Evolutionary conservation across 2,113 vertebrate species (phyloP), one percentile per base, ranked within the genome.

Genomic region (Ranitomeya variabilis): DNA sequence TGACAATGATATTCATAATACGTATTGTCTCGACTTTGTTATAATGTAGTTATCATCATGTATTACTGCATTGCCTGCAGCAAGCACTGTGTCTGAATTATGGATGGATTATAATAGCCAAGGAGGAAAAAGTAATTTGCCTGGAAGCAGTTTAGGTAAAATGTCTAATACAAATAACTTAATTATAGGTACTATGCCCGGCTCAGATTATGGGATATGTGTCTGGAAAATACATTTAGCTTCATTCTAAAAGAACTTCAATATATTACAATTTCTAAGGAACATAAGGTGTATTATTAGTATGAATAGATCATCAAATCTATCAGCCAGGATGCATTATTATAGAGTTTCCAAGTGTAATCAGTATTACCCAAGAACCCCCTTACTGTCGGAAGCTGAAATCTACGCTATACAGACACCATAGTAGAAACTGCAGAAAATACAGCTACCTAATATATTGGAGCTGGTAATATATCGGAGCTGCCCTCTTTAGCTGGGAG

Each of bases 111-210:
- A 79, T 51, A 76, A 64, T 62, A n/a, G 62, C 60, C 19, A 57
- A 87, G 85, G 59, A 87, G 78, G 85, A 54, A 67, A 86, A 87
- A 87, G 85, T 80, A 87, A 87, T 87, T 87, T 87, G 76, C 76
- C 85, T 64, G 62, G 85, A 80, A 87, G 76, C 59, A 87, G 59
- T 80, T 87, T 54, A 87, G 76, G 73, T 79, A 66, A 80, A 87
- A 79, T 45, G 62, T 51, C 85, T 87, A 78, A 86, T 86, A 87
- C 85, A 87, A 87, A 87, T 80, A 79, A 87, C 85, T 86, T 86
- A 78, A 87, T 87, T 87, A 79, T 59, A 67, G 73, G 19, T 52
- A 14, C 74, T 79, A 15, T 74, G 52, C 26, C 54, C 74, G 18
- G 31, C 19, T n/a, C 45, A 62, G 15, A 62, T 16, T 37, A 81